phyloP scores from a whole-genome alignment of 2,888 invertebrate species.

The Amphipoea oculea region DNA sequence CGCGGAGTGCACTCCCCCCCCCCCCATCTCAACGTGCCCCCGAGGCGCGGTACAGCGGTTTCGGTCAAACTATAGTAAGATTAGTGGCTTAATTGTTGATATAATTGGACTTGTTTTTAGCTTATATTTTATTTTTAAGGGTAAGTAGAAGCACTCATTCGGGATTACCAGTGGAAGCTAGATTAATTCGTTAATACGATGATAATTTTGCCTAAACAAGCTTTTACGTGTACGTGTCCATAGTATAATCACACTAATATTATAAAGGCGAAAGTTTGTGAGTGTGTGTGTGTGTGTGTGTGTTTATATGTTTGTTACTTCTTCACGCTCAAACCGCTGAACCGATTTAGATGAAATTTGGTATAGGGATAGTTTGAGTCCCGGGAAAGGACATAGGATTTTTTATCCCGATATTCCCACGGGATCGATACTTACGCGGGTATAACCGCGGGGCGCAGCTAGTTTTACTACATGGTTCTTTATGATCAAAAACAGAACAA shows the following conservation, averaged over 20 bases:
- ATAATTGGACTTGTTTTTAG: constrained; percentile 21
- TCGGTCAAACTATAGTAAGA: background rate
- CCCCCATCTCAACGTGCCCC: background rate
- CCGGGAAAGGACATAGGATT: too few relatives aligned
- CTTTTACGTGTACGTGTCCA: background rate
- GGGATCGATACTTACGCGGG: too few relatives aligned
- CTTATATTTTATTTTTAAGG: background rate
- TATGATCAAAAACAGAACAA: background rate
- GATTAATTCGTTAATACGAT: background rate
- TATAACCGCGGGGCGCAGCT: too few relatives aligned
- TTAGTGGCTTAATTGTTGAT: constrained; percentile 14
- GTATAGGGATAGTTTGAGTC: too few relatives aligned
- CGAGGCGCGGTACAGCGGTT: background rate
- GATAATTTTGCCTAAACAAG: background rate
- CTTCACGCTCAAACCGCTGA: too few relatives aligned
- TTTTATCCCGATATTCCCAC: too few relatives aligned
- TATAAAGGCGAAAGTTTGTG: too few relatives aligned
- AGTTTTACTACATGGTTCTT: background rate
- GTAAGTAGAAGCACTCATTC: constrained; percentile 24
- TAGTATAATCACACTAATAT: too few relatives aligned
- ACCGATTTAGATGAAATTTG: too few relatives aligned
- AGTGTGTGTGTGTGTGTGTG: too few relatives aligned
- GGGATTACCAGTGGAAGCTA: constrained; percentile 18
- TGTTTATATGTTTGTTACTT: too few relatives aligned
- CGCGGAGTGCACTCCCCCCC: background rate